Evolutionary conservation across 2,113 vertebrate species (phyloP).

Genomic region (western clawed frog (Xenopus tropicalis)): DNA sequence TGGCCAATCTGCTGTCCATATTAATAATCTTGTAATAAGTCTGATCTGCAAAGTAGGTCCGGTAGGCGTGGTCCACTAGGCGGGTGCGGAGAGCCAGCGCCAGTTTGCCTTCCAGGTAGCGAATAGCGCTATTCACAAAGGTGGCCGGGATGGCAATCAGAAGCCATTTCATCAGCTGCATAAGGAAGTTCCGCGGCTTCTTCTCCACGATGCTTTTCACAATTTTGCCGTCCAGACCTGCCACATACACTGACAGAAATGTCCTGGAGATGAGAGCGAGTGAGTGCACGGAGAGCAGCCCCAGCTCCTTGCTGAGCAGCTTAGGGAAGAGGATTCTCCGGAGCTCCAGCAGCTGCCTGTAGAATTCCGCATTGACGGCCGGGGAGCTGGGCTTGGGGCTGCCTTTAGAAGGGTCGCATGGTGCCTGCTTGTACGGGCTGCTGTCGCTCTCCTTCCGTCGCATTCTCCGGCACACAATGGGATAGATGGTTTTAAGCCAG

Average conservation of each 20-base stretch:
- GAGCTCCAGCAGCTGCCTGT: conserved; percentile 83
- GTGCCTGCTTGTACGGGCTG: conserved; percentile 13
- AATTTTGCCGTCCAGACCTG: conserved; percentile 90
- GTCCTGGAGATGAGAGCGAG: conserved; percentile 91
- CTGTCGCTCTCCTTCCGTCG: conserved; percentile 43
- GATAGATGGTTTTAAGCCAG: conserved; percentile 76
- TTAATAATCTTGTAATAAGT: conserved; percentile 94
- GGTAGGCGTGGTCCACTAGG: conserved; percentile 85
- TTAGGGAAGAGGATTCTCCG: conserved; percentile 84
- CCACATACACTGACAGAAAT: conserved; percentile 95
- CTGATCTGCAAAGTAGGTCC: conserved; percentile 89
- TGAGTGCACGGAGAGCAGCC: conserved; percentile 86
- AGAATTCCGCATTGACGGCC: conserved; percentile 80
- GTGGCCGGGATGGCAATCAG: conserved; percentile 95
- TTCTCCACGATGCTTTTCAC: conserved; percentile 97
- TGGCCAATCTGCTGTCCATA: conserved; percentile 92
- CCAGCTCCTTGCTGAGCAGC: conserved; percentile 80
- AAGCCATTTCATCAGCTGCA: conserved; percentile 89
- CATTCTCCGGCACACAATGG: conserved; percentile 71
- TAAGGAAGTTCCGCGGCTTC: conserved; percentile 76
- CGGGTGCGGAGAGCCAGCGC: conserved; percentile 93
- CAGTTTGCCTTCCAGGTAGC: conserved; percentile 92
- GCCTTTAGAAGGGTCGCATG: conserved; percentile 10
- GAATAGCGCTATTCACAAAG: conserved; percentile 96
- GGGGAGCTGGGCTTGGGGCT: conserved; percentile 60